Base-by-base conservation (phyloP, 2,888 invertebrate species). In the Drosophila pseudotalamancana region DNA sequence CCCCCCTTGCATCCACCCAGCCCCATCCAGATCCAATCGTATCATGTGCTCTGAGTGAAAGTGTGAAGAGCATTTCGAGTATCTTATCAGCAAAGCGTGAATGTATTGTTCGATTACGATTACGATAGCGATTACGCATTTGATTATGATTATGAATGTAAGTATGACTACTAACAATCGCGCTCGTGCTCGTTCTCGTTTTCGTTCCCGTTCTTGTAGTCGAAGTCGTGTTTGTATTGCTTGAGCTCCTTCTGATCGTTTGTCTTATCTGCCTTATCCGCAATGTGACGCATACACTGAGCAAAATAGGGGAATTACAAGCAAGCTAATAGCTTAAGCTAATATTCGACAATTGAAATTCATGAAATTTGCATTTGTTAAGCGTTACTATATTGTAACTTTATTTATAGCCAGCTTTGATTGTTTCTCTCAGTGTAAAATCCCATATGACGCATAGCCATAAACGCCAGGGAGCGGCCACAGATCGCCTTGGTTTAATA, bases 21-120 rank as follows among this genome's bases (percentile, higher is more conserved):
- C 9, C 18, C 21, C 19, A n/a, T 27, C 9, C 9, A n/a, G 12
- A n/a, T 32, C 9, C 6, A 16, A 32, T 27, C 46, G 53, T 48
- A 54, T 56, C 48, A 59, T 29, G 55, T 40, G 11, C 46, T 18
- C 42, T 43, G 63, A 77, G 75, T 73, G 78, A 72, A 83, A 76
- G 67, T 80, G 80, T 70, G 77, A 70, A 82, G 65, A 83, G 72
- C 35, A 72, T 60, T 75, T 37, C 8, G 40, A 72, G 69, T 72
- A 82, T 85, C 79, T 85, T 82, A 80, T 85, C 86, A 75, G 83
- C 46, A 39, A 40, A 29, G 49, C 18, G 31, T 54, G 29, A 59
- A 54, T 63, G 56, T 69, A 62, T 50, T 71, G 16, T 51, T 57
- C 60, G 56, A 59, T 49, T 64, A 53, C 39, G 59, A 49, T 45